phyloP scores from a whole-genome alignment of 2,888 invertebrate species.

The Brenthis daphne region DNA sequence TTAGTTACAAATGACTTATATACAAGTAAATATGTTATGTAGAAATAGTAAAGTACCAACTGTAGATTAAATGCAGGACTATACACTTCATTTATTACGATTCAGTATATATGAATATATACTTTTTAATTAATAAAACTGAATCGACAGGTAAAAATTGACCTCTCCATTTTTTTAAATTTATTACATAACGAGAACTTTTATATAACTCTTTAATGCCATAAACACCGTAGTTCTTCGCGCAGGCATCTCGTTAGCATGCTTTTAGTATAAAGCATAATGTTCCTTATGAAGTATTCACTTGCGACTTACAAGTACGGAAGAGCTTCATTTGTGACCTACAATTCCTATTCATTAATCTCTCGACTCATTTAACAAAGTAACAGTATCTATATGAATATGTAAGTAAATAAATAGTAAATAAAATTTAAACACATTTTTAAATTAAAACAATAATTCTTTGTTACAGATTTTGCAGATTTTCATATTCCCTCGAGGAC shows the following conservation, averaged over 20 bases:
- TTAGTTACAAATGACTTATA: neutral
- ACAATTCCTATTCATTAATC: conserved; percentile 9
- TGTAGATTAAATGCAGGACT: neutral
- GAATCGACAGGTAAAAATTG: neutral
- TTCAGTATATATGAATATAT: no score
- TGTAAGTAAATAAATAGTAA: neutral
- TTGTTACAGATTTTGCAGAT: no score
- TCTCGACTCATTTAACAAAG: neutral
- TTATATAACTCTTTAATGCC: no score
- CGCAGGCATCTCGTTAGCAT: neutral
- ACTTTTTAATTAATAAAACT: no score
- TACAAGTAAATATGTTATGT: neutral
- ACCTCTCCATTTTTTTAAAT: neutral
- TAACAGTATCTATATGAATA: neutral
- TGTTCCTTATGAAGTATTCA: conserved; percentile 6
- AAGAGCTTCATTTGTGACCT: conserved; percentile 7
- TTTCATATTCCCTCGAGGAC: no score
- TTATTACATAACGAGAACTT: no score
- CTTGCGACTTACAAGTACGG: conserved; percentile 1
- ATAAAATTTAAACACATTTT: no score
- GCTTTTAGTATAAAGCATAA: conserved; percentile 8
- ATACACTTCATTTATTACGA: neutral
- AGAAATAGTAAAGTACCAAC: neutral
- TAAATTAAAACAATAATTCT: no score
- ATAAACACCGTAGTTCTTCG: no score